Conservation (phyloP, 2,113 vertebrate genomes). For the Stomatorhinus ivindoensis region DNA sequence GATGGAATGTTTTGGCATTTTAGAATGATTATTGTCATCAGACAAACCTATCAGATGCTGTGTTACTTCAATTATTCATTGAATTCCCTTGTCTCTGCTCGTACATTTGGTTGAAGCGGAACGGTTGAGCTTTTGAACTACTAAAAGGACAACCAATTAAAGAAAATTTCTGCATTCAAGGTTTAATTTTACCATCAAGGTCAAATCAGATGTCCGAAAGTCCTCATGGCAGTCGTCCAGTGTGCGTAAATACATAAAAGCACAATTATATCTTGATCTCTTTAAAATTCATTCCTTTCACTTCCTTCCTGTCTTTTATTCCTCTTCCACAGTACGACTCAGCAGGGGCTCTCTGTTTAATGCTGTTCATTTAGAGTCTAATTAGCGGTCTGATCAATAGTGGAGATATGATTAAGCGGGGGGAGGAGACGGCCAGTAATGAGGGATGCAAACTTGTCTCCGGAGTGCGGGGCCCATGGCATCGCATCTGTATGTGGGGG, state of each 20-base stretch:
- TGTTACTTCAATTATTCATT: neutral
- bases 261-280: neutral
- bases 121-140: neutral
- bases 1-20: conserved; percentile 1
- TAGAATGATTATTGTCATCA: neutral
- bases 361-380: conserved; percentile 30
- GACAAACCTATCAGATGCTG: neutral
- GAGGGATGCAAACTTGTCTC: conserved; percentile 37
- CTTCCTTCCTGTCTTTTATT: neutral
- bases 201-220: neutral
- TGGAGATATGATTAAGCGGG: conserved; percentile 43
- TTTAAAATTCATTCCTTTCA: neutral
- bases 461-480: conserved; percentile 45
- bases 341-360: neutral
- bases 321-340: neutral
- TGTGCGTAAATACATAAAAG: neutral
- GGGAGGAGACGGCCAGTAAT: conserved; percentile 27
- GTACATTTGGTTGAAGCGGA: neutral
- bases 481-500: conserved; percentile 48
- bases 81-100: neutral
- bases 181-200: neutral
- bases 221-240: neutral
- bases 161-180: neutral
- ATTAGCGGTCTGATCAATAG: conserved; percentile 58
- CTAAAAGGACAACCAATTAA: neutral